A percentile compares a stretch with the other conserved stretches of the same genome.
These are phyloP conservation scores for Loris lydekkerianus DNA, from an alignment of 2,797 vertebrate genomes.

Conservation along the genomic window DNA sequence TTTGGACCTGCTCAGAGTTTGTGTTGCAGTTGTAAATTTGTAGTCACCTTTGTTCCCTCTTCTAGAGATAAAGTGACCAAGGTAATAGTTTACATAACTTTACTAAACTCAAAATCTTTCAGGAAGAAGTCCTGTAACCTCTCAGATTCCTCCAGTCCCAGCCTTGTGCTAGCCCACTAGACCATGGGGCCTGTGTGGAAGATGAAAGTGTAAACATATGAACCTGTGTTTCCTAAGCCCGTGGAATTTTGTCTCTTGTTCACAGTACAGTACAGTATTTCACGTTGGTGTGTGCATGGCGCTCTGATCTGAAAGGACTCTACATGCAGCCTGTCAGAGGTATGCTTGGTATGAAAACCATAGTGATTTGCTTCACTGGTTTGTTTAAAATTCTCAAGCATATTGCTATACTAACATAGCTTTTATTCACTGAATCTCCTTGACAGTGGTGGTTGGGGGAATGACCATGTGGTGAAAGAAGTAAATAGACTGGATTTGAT, in stretches of 20 bases:
- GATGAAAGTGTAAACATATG: background rate
- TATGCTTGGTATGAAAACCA: conserved; percentile 75
- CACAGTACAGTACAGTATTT: background rate
- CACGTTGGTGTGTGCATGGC: background rate
- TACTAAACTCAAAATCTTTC: background rate
- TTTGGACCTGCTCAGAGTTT: background rate
- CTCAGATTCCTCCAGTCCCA: background rate
- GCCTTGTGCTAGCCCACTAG: background rate
- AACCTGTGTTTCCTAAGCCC: background rate
- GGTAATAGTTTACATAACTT: conserved; percentile 22
- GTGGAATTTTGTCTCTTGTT: conserved; percentile 30
- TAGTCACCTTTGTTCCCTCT: background rate
- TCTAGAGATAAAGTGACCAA: conserved; percentile 16
- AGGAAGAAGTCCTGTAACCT: background rate
- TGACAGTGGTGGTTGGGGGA: background rate
- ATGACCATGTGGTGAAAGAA: conserved; percentile 46
- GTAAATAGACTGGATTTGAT: conserved; percentile 47
- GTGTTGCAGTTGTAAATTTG: background rate
- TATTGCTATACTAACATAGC: conserved; percentile 39
- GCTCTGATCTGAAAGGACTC: conserved; percentile 61
- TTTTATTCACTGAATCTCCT: conserved; percentile 50
- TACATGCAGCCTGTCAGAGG: conserved; percentile 58
- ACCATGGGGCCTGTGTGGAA: background rate
- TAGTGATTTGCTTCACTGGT: conserved; percentile 63
- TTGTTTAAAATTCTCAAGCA: conserved; percentile 75